Evolutionary conservation across 2,888 invertebrate genomes (phyloP).

Genomic region (Eupeodes latifasciatus): DNA sequence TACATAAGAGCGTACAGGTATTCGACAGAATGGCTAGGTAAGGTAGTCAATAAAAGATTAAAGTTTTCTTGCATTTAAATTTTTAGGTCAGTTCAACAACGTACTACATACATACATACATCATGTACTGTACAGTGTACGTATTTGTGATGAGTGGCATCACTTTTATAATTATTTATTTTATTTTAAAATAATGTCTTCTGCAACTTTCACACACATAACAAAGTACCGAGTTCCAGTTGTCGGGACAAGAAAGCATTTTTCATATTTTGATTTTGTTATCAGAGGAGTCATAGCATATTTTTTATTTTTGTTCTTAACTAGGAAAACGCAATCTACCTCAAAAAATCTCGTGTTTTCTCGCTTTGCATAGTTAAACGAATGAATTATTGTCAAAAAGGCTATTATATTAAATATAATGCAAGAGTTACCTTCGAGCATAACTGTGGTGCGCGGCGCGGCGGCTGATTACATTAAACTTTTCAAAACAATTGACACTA

Average conservation of each 20-base stretch:
- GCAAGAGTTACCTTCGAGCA: slow-evolving; percentile 37
- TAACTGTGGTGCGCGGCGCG: slow-evolving; percentile 48
- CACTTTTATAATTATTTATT: not conserved
- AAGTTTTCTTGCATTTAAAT: slow-evolving; percentile 49
- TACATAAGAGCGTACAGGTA: not conserved
- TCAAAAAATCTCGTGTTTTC: slow-evolving; percentile 56
- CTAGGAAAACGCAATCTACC: slow-evolving; percentile 48
- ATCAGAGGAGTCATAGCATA: slow-evolving; percentile 26
- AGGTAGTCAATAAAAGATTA: not conserved
- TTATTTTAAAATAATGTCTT: not conserved
- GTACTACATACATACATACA: no score
- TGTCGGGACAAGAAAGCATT: slow-evolving; percentile 1
- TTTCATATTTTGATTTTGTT: slow-evolving; percentile 32
- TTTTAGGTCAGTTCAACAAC: slow-evolving; percentile 17
- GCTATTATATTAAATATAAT: slow-evolving; percentile 66
- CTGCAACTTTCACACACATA: slow-evolving; percentile 28
- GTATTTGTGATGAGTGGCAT: not conserved
- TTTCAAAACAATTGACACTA: no score
- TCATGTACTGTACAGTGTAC: no score
- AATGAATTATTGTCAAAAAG: slow-evolving; percentile 69
- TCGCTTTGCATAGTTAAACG: slow-evolving; percentile 63
- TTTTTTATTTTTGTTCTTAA: not conserved
- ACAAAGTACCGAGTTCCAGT: no score
- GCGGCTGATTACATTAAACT: no score
- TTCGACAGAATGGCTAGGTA: not conserved